A percentile compares a stretch with the other conserved stretches of the same genome.
phyloP scores from a whole-genome alignment of 2,113 vertebrate species.

The Phylloscopus trochilus region DNA sequence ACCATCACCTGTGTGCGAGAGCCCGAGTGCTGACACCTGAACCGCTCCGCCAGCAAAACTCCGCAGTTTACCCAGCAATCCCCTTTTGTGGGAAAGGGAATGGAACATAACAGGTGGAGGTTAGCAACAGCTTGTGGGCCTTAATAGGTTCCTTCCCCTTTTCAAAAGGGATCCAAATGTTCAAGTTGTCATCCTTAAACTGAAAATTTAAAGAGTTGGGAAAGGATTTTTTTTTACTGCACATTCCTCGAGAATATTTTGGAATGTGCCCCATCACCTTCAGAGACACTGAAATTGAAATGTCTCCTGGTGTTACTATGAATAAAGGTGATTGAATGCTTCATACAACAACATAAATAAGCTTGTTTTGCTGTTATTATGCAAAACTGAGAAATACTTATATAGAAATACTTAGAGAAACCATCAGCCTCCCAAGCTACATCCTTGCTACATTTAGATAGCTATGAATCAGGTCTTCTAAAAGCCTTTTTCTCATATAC shows the following conservation, averaged over 20 bases:
- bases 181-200: not conserved
- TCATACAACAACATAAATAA: not conserved
- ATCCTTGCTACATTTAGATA: not conserved
- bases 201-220: not conserved
- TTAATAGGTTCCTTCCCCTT: not conserved
- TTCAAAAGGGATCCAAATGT: not conserved
- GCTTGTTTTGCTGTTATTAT: not conserved
- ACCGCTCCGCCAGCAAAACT: not conserved
- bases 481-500: not conserved
- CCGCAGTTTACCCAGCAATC: not conserved
- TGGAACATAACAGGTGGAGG: not conserved
- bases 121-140: not conserved
- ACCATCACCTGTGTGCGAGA: fast-evolving
- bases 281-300: not conserved
- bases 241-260: not conserved
- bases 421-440: not conserved
- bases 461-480: not conserved
- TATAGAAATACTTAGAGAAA: not conserved
- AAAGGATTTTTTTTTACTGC: not conserved
- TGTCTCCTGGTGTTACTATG: not conserved
- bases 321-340: not conserved
- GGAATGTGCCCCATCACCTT: not conserved
- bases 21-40: not conserved
- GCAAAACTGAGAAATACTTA: not conserved
- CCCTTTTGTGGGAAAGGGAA: not conserved